Evolutionary conservation across 2,113 vertebrate genomes (phyloP), one percentile per base, ranked within the genome.

Genomic region (Trematomus loennbergii): DNA sequence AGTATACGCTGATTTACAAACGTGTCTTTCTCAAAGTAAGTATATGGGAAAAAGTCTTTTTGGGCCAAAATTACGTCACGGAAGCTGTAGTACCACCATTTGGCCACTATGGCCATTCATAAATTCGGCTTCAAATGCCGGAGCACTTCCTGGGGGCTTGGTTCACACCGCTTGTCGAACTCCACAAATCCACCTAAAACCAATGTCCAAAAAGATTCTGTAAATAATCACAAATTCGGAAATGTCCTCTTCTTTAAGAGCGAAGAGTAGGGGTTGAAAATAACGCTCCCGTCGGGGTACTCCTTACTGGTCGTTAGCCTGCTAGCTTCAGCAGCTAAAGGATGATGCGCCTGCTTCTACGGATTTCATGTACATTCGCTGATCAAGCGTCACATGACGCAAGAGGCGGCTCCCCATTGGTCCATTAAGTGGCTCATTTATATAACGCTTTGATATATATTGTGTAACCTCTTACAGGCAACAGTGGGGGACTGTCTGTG

Each of bases 381-480:
- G 4, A 75, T 69, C 65, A 0, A 60, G 22, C 46, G 25, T 88
- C 89, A 93, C 78, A 82, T 89, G 92, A 86, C 65, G 9, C 50
- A 0, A 22, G 18, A 29, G 10, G 2, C 62, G 15, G 0, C 1
- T 25, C 73, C 18, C 62, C 2, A 92, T 93, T 93, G 92, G 92
- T 13, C 54, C 0, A 3, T 16, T 70, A 77, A 91, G 65, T 92
- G 90, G 87, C 90, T 89, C 89, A 82, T 92, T 96, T 96, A 95
- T 94, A 94, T 95, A 96, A 95, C 72, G 75, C 50, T 40, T 46
- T 63, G n/a, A 77, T 82, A 40, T 8, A 29, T 8, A 79, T 95
- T 95, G 92, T 94, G 89, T 95, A 95, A 92, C 85, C 66, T 60
- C 18, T 63, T 4, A 52, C 58, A 5, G 70, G n/a, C 58, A 5